A percentile compares a stretch with the other conserved stretches of the same genome.
Conservation (phyloP, 1,140 invertebrate genomes). For the Drosophila malerkotliana region DNA sequence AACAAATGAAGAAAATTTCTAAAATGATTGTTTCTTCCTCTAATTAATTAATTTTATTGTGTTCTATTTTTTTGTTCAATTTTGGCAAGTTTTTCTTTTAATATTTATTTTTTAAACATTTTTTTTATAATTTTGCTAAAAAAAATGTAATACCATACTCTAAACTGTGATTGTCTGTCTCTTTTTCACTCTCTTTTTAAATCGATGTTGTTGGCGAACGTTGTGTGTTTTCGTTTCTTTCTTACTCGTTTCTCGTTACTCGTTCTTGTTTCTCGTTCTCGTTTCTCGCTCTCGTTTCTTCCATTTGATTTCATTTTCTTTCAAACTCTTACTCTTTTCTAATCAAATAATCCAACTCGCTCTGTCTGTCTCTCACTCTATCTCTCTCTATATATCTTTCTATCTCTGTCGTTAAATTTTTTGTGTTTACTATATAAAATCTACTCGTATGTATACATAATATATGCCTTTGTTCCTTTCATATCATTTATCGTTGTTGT, state of each 20-base stretch:
- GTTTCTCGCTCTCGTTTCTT: conserved; percentile 26
- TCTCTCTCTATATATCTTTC: conserved; percentile 40
- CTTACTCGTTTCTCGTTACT: conserved; percentile 14
- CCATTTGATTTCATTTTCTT: conserved; percentile 19
- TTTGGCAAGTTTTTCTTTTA: background rate
- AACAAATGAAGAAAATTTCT: too few species aligned
- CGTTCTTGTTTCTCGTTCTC: conserved; percentile 26
- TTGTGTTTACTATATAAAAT: conserved; percentile 61
- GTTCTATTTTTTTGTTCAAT: background rate
- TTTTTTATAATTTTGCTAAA: background rate
- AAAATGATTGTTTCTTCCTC: background rate
- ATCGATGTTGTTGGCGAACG: conserved; percentile 60
- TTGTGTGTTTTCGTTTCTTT: conserved; percentile 57
- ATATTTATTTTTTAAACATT: conserved; percentile 1
- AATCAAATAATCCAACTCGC: conserved; percentile 44
- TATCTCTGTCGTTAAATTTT: conserved; percentile 56
- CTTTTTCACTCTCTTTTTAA: conserved; percentile 39
- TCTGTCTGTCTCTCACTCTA: conserved; percentile 45
- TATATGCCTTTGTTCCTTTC: conserved; percentile 72
- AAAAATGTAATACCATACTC: conserved; percentile 13
- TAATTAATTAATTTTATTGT: background rate
- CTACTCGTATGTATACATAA: conserved; percentile 75
- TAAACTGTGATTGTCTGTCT: conserved; percentile 25
- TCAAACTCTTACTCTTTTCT: conserved; percentile 36
- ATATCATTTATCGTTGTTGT: conserved; percentile 74